phyloP scores from a whole-genome alignment of 2,888 invertebrate species.

The Palloptera scutellata region DNA sequence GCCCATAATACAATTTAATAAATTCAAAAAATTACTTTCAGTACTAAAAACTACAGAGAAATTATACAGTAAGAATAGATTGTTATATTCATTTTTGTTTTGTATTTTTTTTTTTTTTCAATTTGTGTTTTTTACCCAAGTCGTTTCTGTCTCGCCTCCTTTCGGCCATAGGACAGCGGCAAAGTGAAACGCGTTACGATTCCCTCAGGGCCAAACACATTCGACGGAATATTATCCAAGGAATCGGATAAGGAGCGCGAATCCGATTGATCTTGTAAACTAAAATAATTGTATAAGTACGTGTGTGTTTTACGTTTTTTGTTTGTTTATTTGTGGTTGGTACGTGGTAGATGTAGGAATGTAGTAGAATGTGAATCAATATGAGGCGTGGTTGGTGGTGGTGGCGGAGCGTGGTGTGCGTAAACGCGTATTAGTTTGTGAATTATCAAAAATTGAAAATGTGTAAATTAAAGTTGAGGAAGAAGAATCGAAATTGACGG shows the following conservation, averaged over 20 bases:
- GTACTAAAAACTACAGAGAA: background rate
- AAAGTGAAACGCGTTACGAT: constrained; percentile 74
- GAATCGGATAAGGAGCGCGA: constrained; percentile 67
- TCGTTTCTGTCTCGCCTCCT: constrained; percentile 80
- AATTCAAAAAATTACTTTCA: background rate
- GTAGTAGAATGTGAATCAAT: too few species aligned
- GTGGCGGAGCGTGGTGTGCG: too few species aligned
- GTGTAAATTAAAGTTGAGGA: too few species aligned
- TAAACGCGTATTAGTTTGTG: too few species aligned
- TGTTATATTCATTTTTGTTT: constrained; percentile 11
- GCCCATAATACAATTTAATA: too few species aligned
- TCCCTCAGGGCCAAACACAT: constrained; percentile 70
- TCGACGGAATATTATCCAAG: constrained; percentile 68
- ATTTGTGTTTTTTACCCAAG: constrained; percentile 72
- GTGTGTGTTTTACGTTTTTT: constrained; percentile 30
- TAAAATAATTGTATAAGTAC: constrained; percentile 45
- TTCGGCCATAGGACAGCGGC: constrained; percentile 81
- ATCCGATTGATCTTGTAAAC: constrained; percentile 66
- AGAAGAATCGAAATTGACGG: too few species aligned
- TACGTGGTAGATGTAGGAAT: constrained; percentile 8
- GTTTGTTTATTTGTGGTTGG: constrained; percentile 32
- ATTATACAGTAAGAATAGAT: background rate
- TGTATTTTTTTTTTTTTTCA: constrained; percentile 23
- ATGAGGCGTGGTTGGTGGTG: too few species aligned
- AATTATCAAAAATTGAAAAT: too few species aligned